Conservation (phyloP, 2,113 vertebrate genomes). For the Heloderma charlesbogerti region DNA sequence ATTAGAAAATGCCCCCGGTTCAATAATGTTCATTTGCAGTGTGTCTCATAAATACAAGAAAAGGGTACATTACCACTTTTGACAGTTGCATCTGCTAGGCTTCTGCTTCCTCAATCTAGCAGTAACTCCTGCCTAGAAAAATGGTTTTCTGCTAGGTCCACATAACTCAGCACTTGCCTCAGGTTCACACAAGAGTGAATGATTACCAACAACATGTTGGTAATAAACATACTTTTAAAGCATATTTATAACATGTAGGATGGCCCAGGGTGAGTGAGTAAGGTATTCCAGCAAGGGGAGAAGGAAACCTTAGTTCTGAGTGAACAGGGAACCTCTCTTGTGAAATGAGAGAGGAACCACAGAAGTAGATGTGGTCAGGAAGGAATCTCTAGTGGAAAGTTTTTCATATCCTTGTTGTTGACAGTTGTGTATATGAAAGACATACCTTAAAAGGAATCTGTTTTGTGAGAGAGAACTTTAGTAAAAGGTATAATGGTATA, state of each 20-base stretch:
- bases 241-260: not conserved
- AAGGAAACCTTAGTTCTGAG: not conserved
- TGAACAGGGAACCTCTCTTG: not conserved
- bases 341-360: not conserved
- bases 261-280: not conserved
- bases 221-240: no score
- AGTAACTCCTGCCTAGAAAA: slow-evolving; percentile 18
- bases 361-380: not conserved
- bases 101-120: not conserved
- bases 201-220: no score
- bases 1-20: slow-evolving; percentile 34
- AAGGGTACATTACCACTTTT: slow-evolving; percentile 8
- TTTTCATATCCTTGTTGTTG: no score
- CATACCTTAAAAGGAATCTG: not conserved
- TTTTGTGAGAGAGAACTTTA: not conserved
- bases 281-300: not conserved
- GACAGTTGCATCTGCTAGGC: not conserved
- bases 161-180: not conserved
- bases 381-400: no score
- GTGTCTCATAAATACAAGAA: not conserved
- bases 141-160: not conserved
- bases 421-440: no score
- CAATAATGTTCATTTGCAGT: not conserved
- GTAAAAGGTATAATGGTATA: not conserved
- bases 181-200: not conserved